Evolutionary conservation across 2,797 vertebrate species (phyloP), one percentile per base, ranked within the genome.

Genomic region (Merluccius polli): DNA sequence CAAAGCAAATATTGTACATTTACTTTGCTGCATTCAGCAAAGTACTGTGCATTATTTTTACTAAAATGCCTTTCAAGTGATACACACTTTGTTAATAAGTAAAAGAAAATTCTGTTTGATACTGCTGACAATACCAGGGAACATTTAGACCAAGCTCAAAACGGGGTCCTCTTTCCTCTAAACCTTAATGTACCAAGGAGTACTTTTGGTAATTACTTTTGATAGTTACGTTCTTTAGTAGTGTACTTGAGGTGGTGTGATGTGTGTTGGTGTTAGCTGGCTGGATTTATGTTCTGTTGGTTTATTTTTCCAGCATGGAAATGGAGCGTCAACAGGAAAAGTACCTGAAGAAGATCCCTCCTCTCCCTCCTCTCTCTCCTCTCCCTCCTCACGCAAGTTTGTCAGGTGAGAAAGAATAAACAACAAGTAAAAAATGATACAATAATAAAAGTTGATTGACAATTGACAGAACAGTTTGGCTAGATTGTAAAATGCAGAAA

Each of bases 391-490:
- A 24, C 85, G 78, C 77, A 93, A 91, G 88, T 94, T 94, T 92
- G 90, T 93, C 87, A 94, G 94, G 93, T 94, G 81, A 78, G 70
- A 12, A 74, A 78, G 32, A 31, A 29, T 59, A 8, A 31, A 30
- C 9, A 4, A 18, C 31, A 35, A 29, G 24, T 13, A 44, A 48
- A 33, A 33, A 12, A n/a, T 36, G 16, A 59, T 36, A 36, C n/a
- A 27, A 15, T 35, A 13, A 35, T 30, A 38, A 1, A 27, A n/a
- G 12, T 30, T 68, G 29, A 29, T 13, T 44, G 13, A 52, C 5
- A 18, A 2, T 52, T 5, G 8, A 35, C 33, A 35, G 33, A 3
- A 35, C 33, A 7, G 44, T 21, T 52, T 44, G 15, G 13, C 41
- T 44, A 13, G 41, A 21, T 4, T 52, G 44, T 3, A 52, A 21